Evolutionary conservation across 2,797 vertebrate species (phyloP), one percentile per base, ranked within the genome.

Genomic region (Thamnophis elegans): DNA sequence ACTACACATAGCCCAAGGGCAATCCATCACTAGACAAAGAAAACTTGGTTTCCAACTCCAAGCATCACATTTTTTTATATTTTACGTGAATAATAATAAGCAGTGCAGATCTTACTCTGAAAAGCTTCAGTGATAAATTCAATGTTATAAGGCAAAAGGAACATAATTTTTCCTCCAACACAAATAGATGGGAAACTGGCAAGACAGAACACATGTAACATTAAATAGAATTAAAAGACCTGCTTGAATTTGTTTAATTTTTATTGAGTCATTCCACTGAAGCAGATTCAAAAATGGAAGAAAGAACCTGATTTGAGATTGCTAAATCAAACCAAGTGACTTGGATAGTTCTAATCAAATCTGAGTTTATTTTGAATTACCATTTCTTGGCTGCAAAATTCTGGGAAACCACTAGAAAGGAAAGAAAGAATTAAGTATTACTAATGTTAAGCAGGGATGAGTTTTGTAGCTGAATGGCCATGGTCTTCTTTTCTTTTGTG

Each of bases 1-100:
- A 91, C 89, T 22, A 60, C 55, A 62, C 68, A 56, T 25, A 90
- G 68, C 92, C 56, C 1, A 3, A 62, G 68, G 92, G 86, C 47
- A 93, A 55, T 51, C 86, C n/a, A 90, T 62, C 65, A 60, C 47
- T 58, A 91, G 65, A 51, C 42, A 93, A 91, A 47, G 60, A 60
- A 42, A 13, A 65, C 54, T 90, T 82, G 59, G 26, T 62, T 90
- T 91, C 89, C 90, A 47, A 60, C 4, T n/a, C 62, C 36, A 32
- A 11, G 51, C 54, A 87, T 16, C 25, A 3, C 14, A 55, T 14
- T 14, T 16, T 16, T 32, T 14, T 12, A 16, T 32, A 5, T 58
- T 28, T 68, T 88, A 59, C 65, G 55, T 82, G 82, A 85, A 88
- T 85, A 36, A 54, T 55, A 78, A 78, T 78, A 59, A 59, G 47